Evolutionary conservation across 2,888 invertebrate genomes (phyloP).

Genomic region (Apotomis betuletana): DNA sequence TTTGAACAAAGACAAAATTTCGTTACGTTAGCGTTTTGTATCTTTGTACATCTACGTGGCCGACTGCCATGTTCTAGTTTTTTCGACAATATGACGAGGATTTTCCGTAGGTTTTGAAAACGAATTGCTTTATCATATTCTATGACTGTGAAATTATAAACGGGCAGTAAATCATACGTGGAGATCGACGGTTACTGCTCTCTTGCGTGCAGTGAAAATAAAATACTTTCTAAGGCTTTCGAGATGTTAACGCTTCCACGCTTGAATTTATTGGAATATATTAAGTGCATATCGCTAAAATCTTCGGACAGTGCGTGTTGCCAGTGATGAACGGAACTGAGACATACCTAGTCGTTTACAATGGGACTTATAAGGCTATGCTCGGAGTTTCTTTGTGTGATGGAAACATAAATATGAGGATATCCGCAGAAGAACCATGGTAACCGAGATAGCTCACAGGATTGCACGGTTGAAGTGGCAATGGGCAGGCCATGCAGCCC

Average conservation of each 20-base stretch:
- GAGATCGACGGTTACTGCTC: conserved; percentile 24
- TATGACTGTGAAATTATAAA: conserved; percentile 37
- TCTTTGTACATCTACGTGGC: conserved; percentile 22
- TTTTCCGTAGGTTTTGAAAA: conserved; percentile 32
- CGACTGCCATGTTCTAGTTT: conserved; percentile 34
- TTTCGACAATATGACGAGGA: conserved; percentile 36
- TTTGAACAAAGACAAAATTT: not conserved
- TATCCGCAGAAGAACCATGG: too few species aligned
- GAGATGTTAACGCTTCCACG: not conserved
- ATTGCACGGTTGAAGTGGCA: too few species aligned
- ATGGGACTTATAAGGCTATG: too few species aligned
- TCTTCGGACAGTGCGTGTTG: too few species aligned
- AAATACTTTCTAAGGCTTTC: not conserved
- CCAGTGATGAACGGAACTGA: too few species aligned
- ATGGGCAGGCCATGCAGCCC: too few species aligned
- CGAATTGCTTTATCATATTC: conserved; percentile 42
- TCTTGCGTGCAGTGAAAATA: conserved; percentile 18
- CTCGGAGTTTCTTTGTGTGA: too few species aligned
- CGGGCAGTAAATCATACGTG: conserved; percentile 27
- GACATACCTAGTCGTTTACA: too few species aligned
- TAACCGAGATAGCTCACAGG: too few species aligned
- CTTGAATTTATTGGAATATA: not conserved
- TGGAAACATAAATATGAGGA: too few species aligned
- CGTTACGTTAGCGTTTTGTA: not conserved
- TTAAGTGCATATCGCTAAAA: too few species aligned